Conservation (phyloP, 2,888 invertebrate species). For the Onthophagus sagittarius region DNA sequence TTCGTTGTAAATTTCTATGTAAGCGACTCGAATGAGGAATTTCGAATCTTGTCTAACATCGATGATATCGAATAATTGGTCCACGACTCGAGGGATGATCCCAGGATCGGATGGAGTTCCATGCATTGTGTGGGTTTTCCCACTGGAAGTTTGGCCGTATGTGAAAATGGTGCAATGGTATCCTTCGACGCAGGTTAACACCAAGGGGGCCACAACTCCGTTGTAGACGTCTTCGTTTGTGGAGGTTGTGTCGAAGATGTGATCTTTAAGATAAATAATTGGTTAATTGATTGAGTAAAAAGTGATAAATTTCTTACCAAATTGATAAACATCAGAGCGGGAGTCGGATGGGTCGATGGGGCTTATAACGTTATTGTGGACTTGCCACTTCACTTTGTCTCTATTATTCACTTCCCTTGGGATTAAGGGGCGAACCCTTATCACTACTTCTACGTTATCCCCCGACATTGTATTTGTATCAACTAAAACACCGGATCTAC, state of each 20-base stretch:
- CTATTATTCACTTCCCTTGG: no score
- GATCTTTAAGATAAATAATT: no score
- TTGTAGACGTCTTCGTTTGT: slow-evolving; percentile 64
- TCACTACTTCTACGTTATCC: no score
- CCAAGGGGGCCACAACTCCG: slow-evolving; percentile 66
- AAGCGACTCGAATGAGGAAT: slow-evolving; percentile 61
- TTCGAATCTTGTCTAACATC: slow-evolving; percentile 61
- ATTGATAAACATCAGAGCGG: no score
- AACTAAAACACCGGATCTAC: no score
- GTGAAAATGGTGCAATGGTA: slow-evolving; percentile 88
- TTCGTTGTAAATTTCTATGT: slow-evolving; percentile 72
- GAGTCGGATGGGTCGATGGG: not conserved
- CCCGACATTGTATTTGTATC: no score
- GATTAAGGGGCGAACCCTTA: no score
- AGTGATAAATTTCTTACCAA: no score
- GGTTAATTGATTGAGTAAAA: no score
- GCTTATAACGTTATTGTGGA: not conserved
- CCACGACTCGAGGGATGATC: slow-evolving; percentile 68
- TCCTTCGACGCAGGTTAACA: slow-evolving; percentile 67
- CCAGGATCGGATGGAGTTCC: slow-evolving; percentile 68
- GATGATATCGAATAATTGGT: slow-evolving; percentile 67
- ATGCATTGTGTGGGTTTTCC: slow-evolving; percentile 82
- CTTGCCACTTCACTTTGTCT: no score
- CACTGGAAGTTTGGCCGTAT: slow-evolving; percentile 89
- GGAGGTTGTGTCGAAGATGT: slow-evolving; percentile 54